Evolutionary conservation across 1,140 invertebrate genomes (phyloP).

Genomic region (Apis dorsata): DNA sequence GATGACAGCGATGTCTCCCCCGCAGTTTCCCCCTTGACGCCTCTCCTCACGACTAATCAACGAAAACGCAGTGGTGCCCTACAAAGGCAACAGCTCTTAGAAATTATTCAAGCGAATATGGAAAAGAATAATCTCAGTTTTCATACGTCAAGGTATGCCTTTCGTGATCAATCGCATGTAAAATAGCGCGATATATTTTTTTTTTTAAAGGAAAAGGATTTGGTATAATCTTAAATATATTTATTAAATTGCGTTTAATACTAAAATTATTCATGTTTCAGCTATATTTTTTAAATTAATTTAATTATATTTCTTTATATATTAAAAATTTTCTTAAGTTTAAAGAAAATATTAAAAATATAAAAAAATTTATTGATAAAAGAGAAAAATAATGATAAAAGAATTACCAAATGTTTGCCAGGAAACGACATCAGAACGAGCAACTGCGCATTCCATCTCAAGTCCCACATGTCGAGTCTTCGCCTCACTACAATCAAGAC

Average conservation of each 20-base stretch:
- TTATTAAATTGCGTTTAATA: neutral
- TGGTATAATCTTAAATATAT: neutral
- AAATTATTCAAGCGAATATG: conserved; percentile 94
- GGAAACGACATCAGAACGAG: conserved; percentile 76
- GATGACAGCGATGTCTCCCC: conserved; percentile 78
- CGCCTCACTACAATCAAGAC: conserved; percentile 65
- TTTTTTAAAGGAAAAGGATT: too few relatives aligned
- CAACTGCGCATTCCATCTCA: conserved; percentile 70
- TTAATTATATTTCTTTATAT: too few relatives aligned
- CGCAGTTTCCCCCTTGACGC: conserved; percentile 74
- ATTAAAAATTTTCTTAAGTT: too few relatives aligned
- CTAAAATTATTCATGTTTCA: neutral
- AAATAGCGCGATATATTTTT: neutral
- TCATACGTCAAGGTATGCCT: conserved; percentile 86
- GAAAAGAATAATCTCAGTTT: conserved; percentile 93
- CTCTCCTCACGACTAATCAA: conserved; percentile 75
- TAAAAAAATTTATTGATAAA: too few relatives aligned
- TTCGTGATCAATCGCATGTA: conserved; percentile 8
- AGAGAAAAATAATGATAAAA: neutral
- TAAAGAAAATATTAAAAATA: too few relatives aligned
- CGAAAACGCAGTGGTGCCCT: conserved; percentile 84
- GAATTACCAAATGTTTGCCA: conserved; percentile 27
- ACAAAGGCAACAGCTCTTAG: conserved; percentile 90
- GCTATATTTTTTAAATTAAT: neutral
- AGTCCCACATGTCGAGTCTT: conserved; percentile 67